Conservation (phyloP, 1,140 invertebrate species). For the Diabrotica undecimpunctata region DNA sequence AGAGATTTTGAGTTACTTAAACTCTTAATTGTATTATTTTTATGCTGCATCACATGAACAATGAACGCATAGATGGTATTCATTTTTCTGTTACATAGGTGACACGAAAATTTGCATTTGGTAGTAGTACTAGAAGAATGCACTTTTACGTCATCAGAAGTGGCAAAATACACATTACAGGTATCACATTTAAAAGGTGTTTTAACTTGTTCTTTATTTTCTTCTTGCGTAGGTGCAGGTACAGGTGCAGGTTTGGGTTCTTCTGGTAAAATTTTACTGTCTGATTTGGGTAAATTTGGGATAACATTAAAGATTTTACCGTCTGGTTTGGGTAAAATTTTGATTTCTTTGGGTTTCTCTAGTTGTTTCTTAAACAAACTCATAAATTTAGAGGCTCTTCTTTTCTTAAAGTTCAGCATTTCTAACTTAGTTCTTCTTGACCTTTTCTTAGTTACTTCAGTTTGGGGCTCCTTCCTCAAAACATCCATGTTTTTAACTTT, state of each 20-base stretch:
- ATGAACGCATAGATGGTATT: conserved; percentile 27
- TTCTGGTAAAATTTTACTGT: neutral
- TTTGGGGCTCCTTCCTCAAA: neutral
- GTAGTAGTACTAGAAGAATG: neutral
- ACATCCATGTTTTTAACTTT: conserved; percentile 11
- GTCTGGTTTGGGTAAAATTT: neutral
- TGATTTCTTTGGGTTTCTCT: no score
- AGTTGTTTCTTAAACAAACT: no score
- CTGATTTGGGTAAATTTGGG: neutral
- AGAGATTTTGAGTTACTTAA: conserved; percentile 8
- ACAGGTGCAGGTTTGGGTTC: conserved; percentile 6
- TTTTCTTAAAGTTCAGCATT: no score
- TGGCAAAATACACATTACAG: conserved; percentile 13
- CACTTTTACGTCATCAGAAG: conserved; percentile 15
- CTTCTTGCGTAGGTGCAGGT: neutral
- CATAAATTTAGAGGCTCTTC: no score
- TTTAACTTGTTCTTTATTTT: conserved; percentile 6
- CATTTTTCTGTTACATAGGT: conserved; percentile 22
- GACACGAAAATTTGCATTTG: conserved; percentile 26
- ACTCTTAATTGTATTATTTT: conserved; percentile 5
- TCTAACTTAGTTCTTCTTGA: no score
- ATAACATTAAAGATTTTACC: neutral
- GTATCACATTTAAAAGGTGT: conserved; percentile 20
- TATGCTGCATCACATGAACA: conserved; percentile 27
- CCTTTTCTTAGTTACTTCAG: neutral